Conservation (phyloP, 1,140 invertebrate genomes). For the Chrysopa pallens region DNA sequence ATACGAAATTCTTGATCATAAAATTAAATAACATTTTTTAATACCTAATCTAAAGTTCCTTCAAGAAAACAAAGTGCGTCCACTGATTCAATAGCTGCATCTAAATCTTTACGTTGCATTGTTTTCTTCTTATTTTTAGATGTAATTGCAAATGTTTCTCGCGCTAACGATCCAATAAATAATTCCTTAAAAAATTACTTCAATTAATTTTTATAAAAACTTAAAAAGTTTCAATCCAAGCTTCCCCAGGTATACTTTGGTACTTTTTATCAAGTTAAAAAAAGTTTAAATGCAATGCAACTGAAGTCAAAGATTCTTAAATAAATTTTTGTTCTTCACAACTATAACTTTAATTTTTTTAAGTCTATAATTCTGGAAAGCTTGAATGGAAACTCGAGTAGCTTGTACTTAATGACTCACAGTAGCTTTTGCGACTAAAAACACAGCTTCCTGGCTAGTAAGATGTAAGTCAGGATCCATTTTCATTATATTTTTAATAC, state of each 20-base stretch:
- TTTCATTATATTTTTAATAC: constrained; percentile 74
- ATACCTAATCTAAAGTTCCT: constrained; percentile 39
- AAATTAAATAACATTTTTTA: too few relatives aligned
- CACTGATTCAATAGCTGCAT: constrained; percentile 47
- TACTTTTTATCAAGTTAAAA: too few relatives aligned
- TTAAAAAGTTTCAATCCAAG: neutral
- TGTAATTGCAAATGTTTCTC: constrained; percentile 58
- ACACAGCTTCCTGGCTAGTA: constrained; percentile 59
- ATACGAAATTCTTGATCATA: too few relatives aligned
- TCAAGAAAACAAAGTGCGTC: constrained; percentile 62
- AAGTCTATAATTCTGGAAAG: too few relatives aligned
- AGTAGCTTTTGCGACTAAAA: constrained; percentile 67
- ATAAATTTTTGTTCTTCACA: too few relatives aligned
- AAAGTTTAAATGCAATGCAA: too few relatives aligned
- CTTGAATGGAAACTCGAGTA: constrained; percentile 8
- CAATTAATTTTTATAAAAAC: too few relatives aligned
- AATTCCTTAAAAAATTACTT: constrained; percentile 42
- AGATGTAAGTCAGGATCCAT: constrained; percentile 64
- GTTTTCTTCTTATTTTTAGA: constrained; percentile 60
- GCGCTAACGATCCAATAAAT: constrained; percentile 62
- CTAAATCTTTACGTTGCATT: constrained; percentile 62
- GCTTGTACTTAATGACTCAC: constrained; percentile 33
- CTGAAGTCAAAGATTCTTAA: too few relatives aligned
- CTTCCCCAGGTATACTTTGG: neutral
- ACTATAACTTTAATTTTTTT: too few relatives aligned